These are phyloP conservation scores for Progne subis DNA, from an alignment of 2,113 vertebrate genomes.

Conservation along the genomic window DNA sequence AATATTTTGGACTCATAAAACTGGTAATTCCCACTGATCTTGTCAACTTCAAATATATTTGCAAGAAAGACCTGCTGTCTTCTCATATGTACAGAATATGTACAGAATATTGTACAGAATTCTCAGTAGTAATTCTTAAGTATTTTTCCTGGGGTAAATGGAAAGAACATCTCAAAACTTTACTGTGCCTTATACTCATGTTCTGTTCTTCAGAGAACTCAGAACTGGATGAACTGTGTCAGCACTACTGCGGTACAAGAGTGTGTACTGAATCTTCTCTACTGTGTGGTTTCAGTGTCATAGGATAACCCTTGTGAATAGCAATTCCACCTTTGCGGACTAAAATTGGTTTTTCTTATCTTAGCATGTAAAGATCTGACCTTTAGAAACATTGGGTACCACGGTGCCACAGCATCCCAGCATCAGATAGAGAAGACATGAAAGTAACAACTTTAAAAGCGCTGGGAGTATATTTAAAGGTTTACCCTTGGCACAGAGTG, in stretches of 20 bases:
- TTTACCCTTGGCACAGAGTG: not conserved
- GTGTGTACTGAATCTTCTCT: not conserved
- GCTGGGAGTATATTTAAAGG: not conserved
- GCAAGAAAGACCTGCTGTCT: not conserved
- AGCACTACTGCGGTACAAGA: not conserved
- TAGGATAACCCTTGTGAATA: not conserved
- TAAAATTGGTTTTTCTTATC: slow-evolving; percentile 19
- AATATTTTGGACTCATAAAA: not conserved
- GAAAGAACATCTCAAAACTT: not conserved
- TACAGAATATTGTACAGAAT: not conserved
- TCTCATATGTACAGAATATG: no score
- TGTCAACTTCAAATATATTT: not conserved
- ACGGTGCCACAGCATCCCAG: not conserved
- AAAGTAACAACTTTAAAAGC: slow-evolving; percentile 10
- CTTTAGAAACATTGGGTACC: not conserved
- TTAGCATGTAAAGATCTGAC: not conserved
- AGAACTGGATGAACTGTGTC: not conserved
- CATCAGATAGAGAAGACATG: not conserved
- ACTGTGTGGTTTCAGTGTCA: not conserved
- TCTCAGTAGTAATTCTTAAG: not conserved
- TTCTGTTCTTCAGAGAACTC: not conserved
- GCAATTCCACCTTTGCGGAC: not conserved
- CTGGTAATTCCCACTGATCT: not conserved
- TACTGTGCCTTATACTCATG: not conserved
- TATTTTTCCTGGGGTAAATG: not conserved